A percentile compares a stretch with the other conserved stretches of the same genome.
Evolutionary conservation across 2,888 invertebrate genomes (phyloP).

Genomic region (Anagyrus pseudococci): DNA sequence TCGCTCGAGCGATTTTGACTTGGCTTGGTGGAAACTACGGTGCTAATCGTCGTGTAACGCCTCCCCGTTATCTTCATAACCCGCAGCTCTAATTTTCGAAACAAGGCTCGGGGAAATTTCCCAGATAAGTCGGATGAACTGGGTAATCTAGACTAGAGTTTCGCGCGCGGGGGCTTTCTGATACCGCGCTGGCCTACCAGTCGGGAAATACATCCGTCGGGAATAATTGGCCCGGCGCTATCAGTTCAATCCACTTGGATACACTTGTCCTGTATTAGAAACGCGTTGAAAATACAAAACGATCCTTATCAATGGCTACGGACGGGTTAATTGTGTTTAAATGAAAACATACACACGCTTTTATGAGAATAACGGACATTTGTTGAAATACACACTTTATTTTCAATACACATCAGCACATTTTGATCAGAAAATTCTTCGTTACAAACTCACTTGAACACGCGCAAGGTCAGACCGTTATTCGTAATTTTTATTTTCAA

Average conservation of each 20-base stretch:
- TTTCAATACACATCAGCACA: too few relatives aligned
- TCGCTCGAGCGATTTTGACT: conserved; percentile 36
- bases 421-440: too few relatives aligned
- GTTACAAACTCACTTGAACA: too few relatives aligned
- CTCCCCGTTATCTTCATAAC: conserved; percentile 42
- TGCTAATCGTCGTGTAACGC: conserved; percentile 41
- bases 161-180: conserved; percentile 33
- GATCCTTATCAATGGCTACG: not conserved
- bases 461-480: too few relatives aligned
- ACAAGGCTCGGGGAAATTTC: conserved; percentile 41
- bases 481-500: too few relatives aligned
- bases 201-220: conserved; percentile 14
- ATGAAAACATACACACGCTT: too few relatives aligned
- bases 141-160: conserved; percentile 45
- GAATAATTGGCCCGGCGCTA: conserved; percentile 35
- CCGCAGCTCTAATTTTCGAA: conserved; percentile 41
- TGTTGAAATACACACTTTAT: too few relatives aligned
- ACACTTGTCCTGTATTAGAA: conserved; percentile 39
- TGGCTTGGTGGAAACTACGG: conserved; percentile 16
- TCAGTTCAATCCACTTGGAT: conserved; percentile 37
- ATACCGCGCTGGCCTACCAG: not conserved
- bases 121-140: conserved; percentile 46
- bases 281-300: conserved; percentile 3
- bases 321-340: too few relatives aligned
- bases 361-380: too few relatives aligned